Base-by-base conservation (phyloP, 2,888 invertebrate genomes). In the Ligdia adustata region DNA sequence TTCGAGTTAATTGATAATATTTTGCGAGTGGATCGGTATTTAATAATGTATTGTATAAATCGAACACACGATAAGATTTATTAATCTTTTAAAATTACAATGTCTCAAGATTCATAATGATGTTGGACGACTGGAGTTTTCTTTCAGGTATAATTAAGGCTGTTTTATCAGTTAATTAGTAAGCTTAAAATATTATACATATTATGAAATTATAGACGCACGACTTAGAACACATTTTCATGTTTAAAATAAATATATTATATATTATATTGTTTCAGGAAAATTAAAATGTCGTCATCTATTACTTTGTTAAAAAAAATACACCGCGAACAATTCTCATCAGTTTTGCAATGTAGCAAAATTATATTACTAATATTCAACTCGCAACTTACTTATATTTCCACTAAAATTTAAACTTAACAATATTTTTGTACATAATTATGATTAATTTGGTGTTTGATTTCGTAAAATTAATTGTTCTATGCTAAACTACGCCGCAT, bases 371-470 rank as follows among this genome's bases (percentile, higher is more conserved):
- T 29, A 35, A 35, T 41, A 7, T 15, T 41, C 38, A 20, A 38
- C 46, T 51, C 51, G 52, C 39, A 61, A 58, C 62, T 60, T 56
- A 55, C 62, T 60, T 64, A 67, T 44, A 52, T 51, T 51, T 59
- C 53, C 58, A 58, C 57, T 59, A 64, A 66, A 63, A 61, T 58
- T 59, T 60, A 64, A 64, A 67, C 53, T 62, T 64, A 60, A 57
- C 57, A 60, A 67, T 65, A 61, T 61, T 66, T 66, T 62, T 68
- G n/a, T 66, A 72, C 57, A 66, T 68, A 74, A 68, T 76, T 82
- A 83, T 76, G 75, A 73, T 72, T 77, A 84, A 86, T 72, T 87
- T 87, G 87, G 87, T 87, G 87, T 87, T 84, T 73, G 79, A 69
- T 72, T 85, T 79, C 79, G 79, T 85, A 81, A 72, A 69, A 74